Evolutionary conservation across 2,797 vertebrate genomes (phyloP), one percentile per base, ranked within the genome.

Genomic region (Lithobates sylvaticus): DNA sequence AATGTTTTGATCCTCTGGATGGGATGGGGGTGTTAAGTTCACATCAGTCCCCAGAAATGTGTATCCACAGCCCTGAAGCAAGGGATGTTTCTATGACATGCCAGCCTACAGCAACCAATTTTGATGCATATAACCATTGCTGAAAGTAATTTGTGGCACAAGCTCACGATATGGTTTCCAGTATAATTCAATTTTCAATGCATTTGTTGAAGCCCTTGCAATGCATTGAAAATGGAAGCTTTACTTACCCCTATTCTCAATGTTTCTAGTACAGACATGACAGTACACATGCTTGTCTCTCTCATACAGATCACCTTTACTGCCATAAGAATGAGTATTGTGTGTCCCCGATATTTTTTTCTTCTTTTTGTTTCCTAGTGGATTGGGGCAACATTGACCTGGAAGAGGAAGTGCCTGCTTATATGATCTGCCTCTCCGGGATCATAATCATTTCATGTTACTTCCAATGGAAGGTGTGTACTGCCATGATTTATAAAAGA

Each of bases 191-290:
- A 79, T 84, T 87, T 87, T 84, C 86, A 87, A 87, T 87, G 86
- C 86, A 87, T 79, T 80, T 36, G 36, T 74, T 67, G 42, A 75
- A 26, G 58, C 15, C 15, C 34, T 27, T 29, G 34, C 15, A 54
- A 84, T 80, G 86, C 86, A 87, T 87, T 87, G 86, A 84, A 87
- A 87, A 87, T 83, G 81, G 86, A 87, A 78, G 74, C 32, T 23
- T 75, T 58, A 87, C 86, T 87, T 84, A 87, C 86, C 86, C 7
- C 69, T 64, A 27, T 27, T 61, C 29, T 8, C 3, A 42, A 0
- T 76, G 16, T 23, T 34, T 75, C 75, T 71, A 82, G 84, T 23
- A 9, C 3, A 75, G 2, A 7, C 0, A 16, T 47, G 77, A 71
- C 77, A 89, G 54, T 68, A 88, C 58, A 65, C 71, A 68, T 26